phyloP scores from a whole-genome alignment of 2,888 invertebrate species.

The Mythimna impura region DNA sequence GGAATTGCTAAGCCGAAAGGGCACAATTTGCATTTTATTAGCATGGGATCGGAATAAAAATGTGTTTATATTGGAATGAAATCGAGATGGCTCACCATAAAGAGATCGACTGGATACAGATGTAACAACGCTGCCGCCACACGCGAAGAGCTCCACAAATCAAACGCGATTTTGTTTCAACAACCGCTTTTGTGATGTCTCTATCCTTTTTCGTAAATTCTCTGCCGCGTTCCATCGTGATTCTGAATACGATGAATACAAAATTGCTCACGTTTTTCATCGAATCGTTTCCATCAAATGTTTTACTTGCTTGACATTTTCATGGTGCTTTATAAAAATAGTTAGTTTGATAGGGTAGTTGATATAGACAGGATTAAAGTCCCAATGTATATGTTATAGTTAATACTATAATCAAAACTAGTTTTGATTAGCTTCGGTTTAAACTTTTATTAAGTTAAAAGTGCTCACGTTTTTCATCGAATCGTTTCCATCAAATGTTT shows the following conservation, averaged over 20 bases:
- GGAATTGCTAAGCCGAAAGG: constrained; percentile 86
- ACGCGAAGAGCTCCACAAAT: constrained; percentile 73
- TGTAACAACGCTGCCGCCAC: constrained; percentile 76
- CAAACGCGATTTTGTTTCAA: constrained; percentile 74
- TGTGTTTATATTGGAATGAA: constrained; percentile 87
- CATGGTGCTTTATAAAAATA: not conserved
- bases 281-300: constrained; percentile 16
- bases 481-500: too few relatives aligned
- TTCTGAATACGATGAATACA: constrained; percentile 34
- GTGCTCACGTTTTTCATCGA: too few relatives aligned
- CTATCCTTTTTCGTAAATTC: constrained; percentile 35
- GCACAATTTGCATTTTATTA: constrained; percentile 88
- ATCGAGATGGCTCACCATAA: constrained; percentile 81
- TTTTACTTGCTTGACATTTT: constrained; percentile 21
- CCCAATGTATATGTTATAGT: not conserved
- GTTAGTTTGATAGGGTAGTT: constrained; percentile 21
- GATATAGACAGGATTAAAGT: not conserved
- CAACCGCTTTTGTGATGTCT: constrained; percentile 44
- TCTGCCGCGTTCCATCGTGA: constrained; percentile 34
- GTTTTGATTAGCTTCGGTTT: too few relatives aligned
- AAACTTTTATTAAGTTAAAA: too few relatives aligned
- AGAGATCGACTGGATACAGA: constrained; percentile 82
- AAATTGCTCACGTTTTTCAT: constrained; percentile 34
- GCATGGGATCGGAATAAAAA: constrained; percentile 87
- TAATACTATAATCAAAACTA: too few relatives aligned